Percentiles rank a stretch among this genome's conserved stretches.
Conservation (phyloP, 2,113 vertebrate genomes). For the Gopherus evgoodei region DNA sequence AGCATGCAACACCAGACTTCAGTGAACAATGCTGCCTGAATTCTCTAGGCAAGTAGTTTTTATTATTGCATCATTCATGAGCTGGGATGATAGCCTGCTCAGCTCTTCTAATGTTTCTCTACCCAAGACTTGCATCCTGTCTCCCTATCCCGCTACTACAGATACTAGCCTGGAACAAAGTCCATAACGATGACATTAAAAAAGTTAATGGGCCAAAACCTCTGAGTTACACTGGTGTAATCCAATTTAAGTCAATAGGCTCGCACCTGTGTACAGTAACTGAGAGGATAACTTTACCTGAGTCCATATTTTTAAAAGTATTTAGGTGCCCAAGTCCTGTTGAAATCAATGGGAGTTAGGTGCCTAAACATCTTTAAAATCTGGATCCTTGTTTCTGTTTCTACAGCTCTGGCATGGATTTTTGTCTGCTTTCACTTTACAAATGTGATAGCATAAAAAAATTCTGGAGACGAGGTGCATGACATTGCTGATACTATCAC, state of each 20-base stretch:
- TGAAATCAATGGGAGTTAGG: not conserved
- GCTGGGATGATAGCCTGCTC: not conserved
- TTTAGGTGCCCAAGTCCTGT: not conserved
- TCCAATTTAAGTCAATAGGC: not conserved
- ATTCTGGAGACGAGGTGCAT: not conserved
- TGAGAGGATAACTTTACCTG: not conserved
- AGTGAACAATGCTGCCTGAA: not conserved
- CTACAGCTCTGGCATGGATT: not conserved
- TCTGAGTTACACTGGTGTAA: not conserved
- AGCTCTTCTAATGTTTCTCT: not conserved
- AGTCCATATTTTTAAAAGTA: not conserved
- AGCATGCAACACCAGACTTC: not conserved
- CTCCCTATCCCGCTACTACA: not conserved
- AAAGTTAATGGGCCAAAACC: not conserved
- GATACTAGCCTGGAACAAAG: not conserved
- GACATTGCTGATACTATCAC: not conserved
- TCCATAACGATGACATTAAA: not conserved
- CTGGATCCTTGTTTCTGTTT: not conserved
- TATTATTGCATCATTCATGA: not conserved
- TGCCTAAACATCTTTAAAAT: not conserved
- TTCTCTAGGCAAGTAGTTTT: not conserved
- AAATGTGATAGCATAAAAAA: not conserved
- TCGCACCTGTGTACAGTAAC: not conserved
- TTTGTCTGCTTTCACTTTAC: not conserved
- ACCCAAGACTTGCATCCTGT: not conserved